Conservation (phyloP, 2,113 vertebrate species). For the Brachypteracias leptosomus region DNA sequence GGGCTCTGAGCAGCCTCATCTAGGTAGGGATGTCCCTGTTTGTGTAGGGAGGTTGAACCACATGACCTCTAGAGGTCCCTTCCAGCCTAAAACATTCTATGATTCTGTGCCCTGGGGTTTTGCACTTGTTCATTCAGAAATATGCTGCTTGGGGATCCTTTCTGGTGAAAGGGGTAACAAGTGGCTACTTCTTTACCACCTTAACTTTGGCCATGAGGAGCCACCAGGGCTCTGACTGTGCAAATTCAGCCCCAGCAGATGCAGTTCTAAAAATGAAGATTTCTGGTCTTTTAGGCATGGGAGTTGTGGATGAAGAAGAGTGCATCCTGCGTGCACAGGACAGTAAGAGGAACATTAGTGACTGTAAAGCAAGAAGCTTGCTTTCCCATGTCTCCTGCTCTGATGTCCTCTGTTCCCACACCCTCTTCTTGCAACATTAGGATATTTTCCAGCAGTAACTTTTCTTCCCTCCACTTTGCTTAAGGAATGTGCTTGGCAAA, state of each 20-base stretch:
- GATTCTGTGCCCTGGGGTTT: background rate
- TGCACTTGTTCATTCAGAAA: background rate
- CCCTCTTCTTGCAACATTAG: background rate
- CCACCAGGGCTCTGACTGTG: background rate
- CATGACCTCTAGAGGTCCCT: too few relatives aligned
- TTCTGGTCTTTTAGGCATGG: background rate
- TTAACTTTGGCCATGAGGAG: background rate
- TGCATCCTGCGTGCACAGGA: background rate
- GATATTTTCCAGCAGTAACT: background rate
- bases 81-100: too few relatives aligned
- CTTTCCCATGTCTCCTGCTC: background rate
- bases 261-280: background rate
- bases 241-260: background rate
- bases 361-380: background rate
- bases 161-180: background rate
- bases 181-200: background rate
- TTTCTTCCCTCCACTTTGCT: background rate
- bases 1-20: too few relatives aligned
- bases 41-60: too few relatives aligned
- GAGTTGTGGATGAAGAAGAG: background rate
- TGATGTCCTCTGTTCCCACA: background rate
- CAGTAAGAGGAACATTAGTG: background rate
- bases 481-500: background rate
- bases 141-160: background rate
- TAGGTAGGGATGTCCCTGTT: too few relatives aligned